Evolutionary conservation across 2,797 vertebrate genomes (phyloP).

Genomic region (Acipenser ruthenus): DNA sequence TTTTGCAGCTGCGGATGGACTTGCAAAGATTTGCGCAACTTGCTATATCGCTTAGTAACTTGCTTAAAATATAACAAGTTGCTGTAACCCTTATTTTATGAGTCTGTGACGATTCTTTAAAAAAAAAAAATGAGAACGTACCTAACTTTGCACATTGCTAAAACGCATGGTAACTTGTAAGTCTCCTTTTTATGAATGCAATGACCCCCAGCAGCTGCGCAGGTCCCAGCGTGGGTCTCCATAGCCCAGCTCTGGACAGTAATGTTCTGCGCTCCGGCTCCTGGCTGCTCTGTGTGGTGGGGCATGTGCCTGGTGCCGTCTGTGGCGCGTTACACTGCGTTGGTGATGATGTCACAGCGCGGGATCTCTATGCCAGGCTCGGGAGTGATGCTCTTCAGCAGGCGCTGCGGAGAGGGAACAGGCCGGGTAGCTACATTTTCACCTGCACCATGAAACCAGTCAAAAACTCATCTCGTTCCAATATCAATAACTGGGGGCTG

Average conservation of each 20-base stretch:
- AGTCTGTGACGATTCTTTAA: too few relatives aligned
- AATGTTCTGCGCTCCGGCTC: neutral
- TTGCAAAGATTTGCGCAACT: too few relatives aligned
- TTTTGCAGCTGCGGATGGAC: too few relatives aligned
- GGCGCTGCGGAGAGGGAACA: conserved; percentile 57
- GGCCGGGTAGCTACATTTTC: neutral
- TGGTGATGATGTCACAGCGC: conserved; percentile 77
- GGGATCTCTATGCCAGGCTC: conserved; percentile 69
- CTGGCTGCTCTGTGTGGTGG: neutral
- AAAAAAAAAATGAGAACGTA: too few relatives aligned
- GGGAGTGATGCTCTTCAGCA: conserved; percentile 88
- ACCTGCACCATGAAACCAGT: neutral
- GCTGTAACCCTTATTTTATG: too few relatives aligned
- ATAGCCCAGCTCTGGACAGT: neutral
- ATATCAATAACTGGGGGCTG: too few relatives aligned
- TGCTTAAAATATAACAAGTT: too few relatives aligned
- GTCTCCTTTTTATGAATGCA: neutral
- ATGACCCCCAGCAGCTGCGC: conserved; percentile 4
- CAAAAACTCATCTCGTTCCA: neutral
- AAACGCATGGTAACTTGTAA: too few relatives aligned
- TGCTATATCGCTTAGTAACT: too few relatives aligned
- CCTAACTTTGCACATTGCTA: neutral
- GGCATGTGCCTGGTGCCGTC: conserved; percentile 7
- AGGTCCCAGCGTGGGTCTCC: neutral
- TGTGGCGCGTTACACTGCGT: conserved; percentile 64